Evolutionary conservation across 2,113 vertebrate species (phyloP).

Genomic region (Pan paniscus): DNA sequence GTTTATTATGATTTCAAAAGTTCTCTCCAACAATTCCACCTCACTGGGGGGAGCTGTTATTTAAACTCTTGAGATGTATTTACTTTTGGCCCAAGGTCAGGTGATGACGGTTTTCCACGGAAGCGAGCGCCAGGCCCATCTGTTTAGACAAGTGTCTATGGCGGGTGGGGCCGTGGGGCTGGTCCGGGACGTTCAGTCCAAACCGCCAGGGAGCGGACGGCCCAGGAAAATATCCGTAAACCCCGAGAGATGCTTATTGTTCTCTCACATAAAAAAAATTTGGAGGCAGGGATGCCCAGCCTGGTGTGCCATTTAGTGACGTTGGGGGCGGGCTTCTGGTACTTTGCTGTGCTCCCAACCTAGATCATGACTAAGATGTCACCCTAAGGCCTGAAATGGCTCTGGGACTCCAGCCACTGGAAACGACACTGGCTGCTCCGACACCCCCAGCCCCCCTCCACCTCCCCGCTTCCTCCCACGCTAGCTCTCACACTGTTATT

Average conservation of each 20-base stretch:
- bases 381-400: neutral
- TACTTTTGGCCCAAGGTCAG: neutral
- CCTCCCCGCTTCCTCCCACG: neutral
- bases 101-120: neutral
- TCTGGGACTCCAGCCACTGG: neutral
- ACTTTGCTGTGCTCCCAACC: fast-evolving
- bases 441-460: neutral
- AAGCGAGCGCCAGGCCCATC: neutral
- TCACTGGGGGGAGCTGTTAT: neutral
- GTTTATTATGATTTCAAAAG: neutral
- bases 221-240: neutral
- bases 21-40: neutral
- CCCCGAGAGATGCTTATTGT: neutral
- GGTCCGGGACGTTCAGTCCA: fast-evolving
- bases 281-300: neutral
- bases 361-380: fast-evolving
- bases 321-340: fast-evolving
- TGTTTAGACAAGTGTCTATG: fast-evolving
- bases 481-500: too few relatives aligned
- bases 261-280: fast-evolving
- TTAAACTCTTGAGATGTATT: neutral
- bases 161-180: fast-evolving
- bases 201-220: fast-evolving
- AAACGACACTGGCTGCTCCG: too few relatives aligned
- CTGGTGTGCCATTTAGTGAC: fast-evolving